phyloP scores from a whole-genome alignment of 2,113 vertebrate genomes.

The Thomomys bottae region DNA sequence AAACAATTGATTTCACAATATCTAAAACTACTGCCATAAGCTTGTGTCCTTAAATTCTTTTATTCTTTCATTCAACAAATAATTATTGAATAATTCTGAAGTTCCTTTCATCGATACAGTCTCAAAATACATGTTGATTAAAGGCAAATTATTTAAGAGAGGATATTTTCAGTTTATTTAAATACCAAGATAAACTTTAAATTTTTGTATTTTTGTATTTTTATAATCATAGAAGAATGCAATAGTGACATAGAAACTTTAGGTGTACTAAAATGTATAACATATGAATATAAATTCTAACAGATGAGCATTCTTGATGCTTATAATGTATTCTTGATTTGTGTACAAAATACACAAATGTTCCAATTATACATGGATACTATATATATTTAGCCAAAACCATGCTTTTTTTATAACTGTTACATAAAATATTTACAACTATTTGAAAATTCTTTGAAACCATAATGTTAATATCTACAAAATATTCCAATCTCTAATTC shows the following conservation, averaged over 20 bases:
- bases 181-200: not conserved
- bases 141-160: constrained; percentile 1
- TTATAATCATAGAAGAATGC: not conserved
- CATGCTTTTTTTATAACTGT: not conserved
- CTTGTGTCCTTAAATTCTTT: not conserved
- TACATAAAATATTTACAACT: not conserved
- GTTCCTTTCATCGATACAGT: not conserved
- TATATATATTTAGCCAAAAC: not conserved
- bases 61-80: not conserved
- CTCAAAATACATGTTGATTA: constrained; percentile 15
- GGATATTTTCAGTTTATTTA: not conserved
- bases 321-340: not conserved
- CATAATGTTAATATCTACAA: not conserved
- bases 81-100: not conserved
- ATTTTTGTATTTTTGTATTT: not conserved
- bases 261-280: not conserved
- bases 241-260: not conserved
- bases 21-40: not conserved
- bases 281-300: constrained; percentile 43
- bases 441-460: constrained; percentile 10
- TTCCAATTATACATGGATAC: not conserved
- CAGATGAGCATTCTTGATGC: not conserved
- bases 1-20: not conserved
- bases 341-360: not conserved
- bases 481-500: not conserved